phyloP scores from a whole-genome alignment of 2,113 vertebrate genomes.

The Narcine bancroftii region DNA sequence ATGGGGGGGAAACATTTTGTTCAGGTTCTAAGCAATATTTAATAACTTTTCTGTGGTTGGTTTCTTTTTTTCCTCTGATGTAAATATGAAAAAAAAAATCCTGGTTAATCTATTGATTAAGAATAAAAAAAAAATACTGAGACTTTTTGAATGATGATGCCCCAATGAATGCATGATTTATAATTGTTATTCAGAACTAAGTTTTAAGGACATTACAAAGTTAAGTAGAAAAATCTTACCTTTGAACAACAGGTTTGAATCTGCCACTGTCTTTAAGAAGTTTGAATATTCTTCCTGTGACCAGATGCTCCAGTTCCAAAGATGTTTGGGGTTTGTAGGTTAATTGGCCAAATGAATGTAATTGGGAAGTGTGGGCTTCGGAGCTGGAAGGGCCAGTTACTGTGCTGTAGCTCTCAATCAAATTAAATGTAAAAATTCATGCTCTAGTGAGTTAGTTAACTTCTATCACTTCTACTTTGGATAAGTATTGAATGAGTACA shows the following conservation, averaged over 20 bases:
- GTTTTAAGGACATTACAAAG: background rate
- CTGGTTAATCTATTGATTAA: background rate
- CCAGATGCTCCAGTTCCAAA: too few species aligned
- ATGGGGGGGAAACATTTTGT: background rate
- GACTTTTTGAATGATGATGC: background rate
- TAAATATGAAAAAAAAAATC: background rate
- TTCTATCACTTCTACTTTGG: background rate
- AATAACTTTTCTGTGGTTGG: background rate
- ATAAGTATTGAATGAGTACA: too few species aligned
- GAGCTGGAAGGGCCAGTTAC: too few species aligned
- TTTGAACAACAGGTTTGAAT: too few species aligned
- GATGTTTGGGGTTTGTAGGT: too few species aligned
- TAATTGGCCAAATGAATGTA: too few species aligned
- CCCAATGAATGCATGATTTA: background rate
- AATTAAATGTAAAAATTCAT: too few species aligned
- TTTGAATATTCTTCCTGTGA: too few species aligned
- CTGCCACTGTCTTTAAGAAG: too few species aligned
- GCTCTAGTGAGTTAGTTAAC: background rate
- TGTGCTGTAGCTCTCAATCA: too few species aligned
- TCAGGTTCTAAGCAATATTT: background rate
- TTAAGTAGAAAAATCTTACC: background rate
- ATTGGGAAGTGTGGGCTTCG: too few species aligned
- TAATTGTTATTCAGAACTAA: background rate
- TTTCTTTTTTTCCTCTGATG: background rate
- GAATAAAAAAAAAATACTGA: background rate